Conservation (phyloP, 2,113 vertebrate genomes). For the Balaeniceps rex region DNA sequence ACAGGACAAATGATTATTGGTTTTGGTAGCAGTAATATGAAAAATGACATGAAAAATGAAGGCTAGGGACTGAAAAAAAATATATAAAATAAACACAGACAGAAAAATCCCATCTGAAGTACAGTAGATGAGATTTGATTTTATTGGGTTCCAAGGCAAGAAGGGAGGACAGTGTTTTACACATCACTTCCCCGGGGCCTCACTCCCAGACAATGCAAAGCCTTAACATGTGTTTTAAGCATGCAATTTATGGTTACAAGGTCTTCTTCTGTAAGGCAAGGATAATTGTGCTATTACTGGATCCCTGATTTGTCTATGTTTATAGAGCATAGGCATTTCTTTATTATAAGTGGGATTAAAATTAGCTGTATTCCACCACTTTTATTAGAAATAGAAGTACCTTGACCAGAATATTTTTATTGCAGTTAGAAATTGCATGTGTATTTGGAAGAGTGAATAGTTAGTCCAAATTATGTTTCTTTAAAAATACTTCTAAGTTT, state of each 20-base stretch:
- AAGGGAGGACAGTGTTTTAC: not conserved
- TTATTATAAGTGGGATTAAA: not conserved
- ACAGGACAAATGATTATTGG: constrained; percentile 29
- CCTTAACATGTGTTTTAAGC: not conserved
- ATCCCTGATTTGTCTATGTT: not conserved
- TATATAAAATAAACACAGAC: not conserved
- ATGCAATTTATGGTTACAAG: not conserved
- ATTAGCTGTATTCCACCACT: not conserved
- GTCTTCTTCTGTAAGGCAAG: not conserved
- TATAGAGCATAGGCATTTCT: rapidly evolving
- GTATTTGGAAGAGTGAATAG: not conserved
- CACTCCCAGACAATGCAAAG: not conserved
- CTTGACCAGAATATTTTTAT: not conserved
- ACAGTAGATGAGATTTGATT: not conserved
- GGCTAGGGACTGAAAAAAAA: not conserved
- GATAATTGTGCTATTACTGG: not conserved
- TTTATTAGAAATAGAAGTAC: not conserved
- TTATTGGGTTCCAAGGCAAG: not conserved
- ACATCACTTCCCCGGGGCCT: not conserved
- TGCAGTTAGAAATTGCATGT: not conserved
- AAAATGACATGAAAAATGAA: constrained; percentile 49
- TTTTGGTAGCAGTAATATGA: constrained; percentile 25
- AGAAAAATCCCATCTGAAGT: constrained; percentile 3
- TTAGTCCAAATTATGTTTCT: not conserved
- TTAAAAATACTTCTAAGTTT: not conserved